Conservation (phyloP, 2,113 vertebrate genomes). For the Urocynchramus pylzowi region DNA sequence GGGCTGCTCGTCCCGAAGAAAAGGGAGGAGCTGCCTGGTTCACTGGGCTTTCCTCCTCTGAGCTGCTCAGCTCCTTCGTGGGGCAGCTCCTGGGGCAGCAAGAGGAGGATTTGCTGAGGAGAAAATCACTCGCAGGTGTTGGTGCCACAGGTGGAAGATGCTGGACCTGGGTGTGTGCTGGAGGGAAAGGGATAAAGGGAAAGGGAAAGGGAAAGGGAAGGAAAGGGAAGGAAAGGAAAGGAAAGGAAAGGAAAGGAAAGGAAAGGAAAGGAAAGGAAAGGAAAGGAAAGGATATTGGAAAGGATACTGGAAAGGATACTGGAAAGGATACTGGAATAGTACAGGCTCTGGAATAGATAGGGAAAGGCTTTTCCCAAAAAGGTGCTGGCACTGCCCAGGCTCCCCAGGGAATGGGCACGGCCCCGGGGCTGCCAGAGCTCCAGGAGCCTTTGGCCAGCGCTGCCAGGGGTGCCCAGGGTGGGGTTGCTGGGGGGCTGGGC, state of each 20-base stretch:
- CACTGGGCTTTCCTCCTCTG: background rate
- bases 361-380: accelerated
- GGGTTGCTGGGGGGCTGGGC: accelerated
- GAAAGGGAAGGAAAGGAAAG: background rate
- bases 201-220: no score
- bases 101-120: background rate
- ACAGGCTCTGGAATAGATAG: background rate
- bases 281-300: no score
- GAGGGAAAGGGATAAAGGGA: background rate
- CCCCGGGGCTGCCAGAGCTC: background rate
- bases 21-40: background rate
- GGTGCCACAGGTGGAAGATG: background rate
- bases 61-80: background rate
- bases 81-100: background rate
- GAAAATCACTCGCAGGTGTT: background rate
- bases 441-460: accelerated
- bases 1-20: background rate
- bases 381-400: background rate
- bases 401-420: background rate
- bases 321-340: background rate
- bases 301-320: no score
- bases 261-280: no score
- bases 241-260: no score
- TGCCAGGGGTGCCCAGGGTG: background rate
- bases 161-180: background rate